Evolutionary conservation across 1,140 invertebrate genomes (phyloP), one percentile per base, ranked within the genome.

Genomic region (Drosophila sproati): DNA sequence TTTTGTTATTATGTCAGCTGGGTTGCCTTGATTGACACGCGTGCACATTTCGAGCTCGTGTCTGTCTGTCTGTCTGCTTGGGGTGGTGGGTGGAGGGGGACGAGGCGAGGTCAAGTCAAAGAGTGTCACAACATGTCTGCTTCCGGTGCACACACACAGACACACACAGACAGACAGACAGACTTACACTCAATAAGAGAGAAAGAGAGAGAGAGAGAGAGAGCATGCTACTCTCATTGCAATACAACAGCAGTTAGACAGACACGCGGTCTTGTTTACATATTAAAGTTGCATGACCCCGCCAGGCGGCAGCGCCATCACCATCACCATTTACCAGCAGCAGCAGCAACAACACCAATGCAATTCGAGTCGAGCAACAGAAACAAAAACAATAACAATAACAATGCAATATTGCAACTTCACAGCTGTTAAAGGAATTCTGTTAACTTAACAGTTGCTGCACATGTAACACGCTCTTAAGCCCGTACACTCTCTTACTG

Each of bases 281-380:
- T 78, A 88, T 88, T 89, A 88, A 88, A 89, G 85, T 88, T 88
- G 85, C 85, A 88, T 88, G 85, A 88, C 85, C 85, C 85, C 80
- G 77, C 51, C 77, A 77, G 68, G 68, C 55, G 67, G 62, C 66
- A 56, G 34, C 67, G 37, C 34, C 68, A 45, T 39, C 72, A 69
- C 12, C 54, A 64, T 41, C 20, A 20, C 20, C 20, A 20, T 20
- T 20, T 20, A 20, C 20, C 41, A 28, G 8, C 48, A 52, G 34
- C 34, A 74, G 39, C 45, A 64, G 37, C 71, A 66, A 59, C 62
- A 73, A 50, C 54, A 41, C 10, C 3, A 51, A 59, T 12, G 51
- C 35, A 39, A 28, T 29, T 34, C 43, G 43, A 10, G 48, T 32
- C 32, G 5, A 63, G 8, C 52, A 48, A 50, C 32, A 66, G 59